Base-by-base conservation (phyloP, 2,888 invertebrate genomes). In the Erynnis tages region DNA sequence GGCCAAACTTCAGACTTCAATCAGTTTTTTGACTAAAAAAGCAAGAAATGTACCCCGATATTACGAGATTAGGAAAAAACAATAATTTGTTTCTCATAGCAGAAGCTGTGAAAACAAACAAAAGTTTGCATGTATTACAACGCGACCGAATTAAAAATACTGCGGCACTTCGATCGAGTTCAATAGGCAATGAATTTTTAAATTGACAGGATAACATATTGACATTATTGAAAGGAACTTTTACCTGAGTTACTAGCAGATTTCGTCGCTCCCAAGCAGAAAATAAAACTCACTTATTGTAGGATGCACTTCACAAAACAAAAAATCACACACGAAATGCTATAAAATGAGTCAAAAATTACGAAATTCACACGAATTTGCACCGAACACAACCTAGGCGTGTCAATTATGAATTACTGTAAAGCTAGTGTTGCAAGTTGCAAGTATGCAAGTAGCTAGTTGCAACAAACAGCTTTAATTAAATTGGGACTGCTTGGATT, bases 171-270 rank as follows among this genome's bases (percentile, higher is more conserved):
- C 53, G 37, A 41, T 40, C 38, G 6, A 11, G 2, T 35, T 19
- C 5, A 47, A 37, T 34, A 48, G 47, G 35, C n/a, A 11, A 7
- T 11, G 30, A 21, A 46, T 37, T 46, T 45, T 50, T 6, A 52
- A 58, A 56, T 62, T 46, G 27, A 46, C 52, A 29, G 59, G 50
- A 4, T 66, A 48, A 48, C 58, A 56, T 58, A 59, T 62, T 62
- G 66, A 65, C 67, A 67, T 60, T 54, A 59, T 55, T 32, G 27
- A 53, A 40, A 11, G 37, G 19, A 27, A 7, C 11, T 34, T 57
- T 69, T 72, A 71, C 70, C 64, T 65, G 58, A 27, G 57, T 50
- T 58, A 3, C 25, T 41, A 6, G 23, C 53, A 25, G 19, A 16
- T 27, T 13, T 19, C 45, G 48, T 49, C 19, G 29, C n/a, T 17